A percentile compares a stretch with the other conserved stretches of the same genome.
Conservation (phyloP, 2,113 vertebrate genomes). For the Aptenodytes forsteri region DNA sequence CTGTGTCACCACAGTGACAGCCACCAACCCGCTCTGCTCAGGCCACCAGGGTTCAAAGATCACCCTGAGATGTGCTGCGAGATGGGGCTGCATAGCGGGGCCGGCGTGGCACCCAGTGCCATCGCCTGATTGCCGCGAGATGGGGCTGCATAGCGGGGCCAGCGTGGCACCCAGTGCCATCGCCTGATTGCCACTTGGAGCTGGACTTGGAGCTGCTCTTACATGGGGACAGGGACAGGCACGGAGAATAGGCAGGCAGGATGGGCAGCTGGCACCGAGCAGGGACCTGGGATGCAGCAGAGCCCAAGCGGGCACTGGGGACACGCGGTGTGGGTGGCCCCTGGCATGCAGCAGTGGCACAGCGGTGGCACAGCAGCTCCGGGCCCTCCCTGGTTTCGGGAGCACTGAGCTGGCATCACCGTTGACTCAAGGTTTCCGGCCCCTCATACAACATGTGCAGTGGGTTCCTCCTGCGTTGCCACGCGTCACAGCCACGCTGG, state of each 20-base stretch:
- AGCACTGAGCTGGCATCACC: background rate
- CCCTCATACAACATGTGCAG: background rate
- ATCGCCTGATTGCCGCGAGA: rapidly evolving
- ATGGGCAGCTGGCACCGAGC: background rate
- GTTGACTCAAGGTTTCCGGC: background rate
- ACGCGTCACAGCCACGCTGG: background rate
- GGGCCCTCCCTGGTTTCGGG: rapidly evolving
- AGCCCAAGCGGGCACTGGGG: rapidly evolving
- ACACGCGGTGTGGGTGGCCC: rapidly evolving
- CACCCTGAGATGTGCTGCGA: rapidly evolving
- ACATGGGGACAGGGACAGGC: background rate
- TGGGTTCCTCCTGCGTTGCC: background rate
- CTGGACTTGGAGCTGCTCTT: background rate
- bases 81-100: rapidly evolving
- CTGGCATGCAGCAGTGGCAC: background rate
- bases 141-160: rapidly evolving
- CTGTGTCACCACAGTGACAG: background rate
- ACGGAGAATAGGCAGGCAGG: background rate
- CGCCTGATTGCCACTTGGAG: background rate
- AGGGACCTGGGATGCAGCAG: background rate
- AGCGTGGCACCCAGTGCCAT: background rate
- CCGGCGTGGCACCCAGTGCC: background rate
- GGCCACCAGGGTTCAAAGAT: background rate
- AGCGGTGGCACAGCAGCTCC: background rate
- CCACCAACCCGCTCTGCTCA: background rate